Base-by-base conservation (phyloP, 2,113 vertebrate genomes). In the Pholis gunnellus region DNA sequence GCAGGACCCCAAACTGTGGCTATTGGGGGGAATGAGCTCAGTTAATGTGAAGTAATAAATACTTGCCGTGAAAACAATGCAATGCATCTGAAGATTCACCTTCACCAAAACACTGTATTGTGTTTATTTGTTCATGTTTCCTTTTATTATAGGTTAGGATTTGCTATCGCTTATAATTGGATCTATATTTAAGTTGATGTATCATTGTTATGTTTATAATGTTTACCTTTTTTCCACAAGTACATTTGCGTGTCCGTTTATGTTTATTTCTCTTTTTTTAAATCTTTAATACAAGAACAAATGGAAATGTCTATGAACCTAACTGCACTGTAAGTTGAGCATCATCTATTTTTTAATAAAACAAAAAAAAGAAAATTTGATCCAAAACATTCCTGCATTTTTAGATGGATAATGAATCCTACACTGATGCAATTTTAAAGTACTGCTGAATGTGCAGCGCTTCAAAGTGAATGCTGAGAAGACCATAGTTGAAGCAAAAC, bases 391-490 rank as follows among this genome's bases (percentile, higher is more conserved):
- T 17, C 65, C 31, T 2, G 50, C 18, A 22, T 38, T 38, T n/a
- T 78, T 15, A 6, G 5, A 27, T 82, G 46, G 17, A 66, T 36
- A 48, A 38, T 48, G 20, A 68, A 31, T 46, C 10, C 8, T 38
- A 11, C 29, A 31, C 7, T 57, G 17, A 36, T 40, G 36, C 7
- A 56, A 10, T 22, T 64, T 50, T 9, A 57, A 65, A 56, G n/a
- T 40, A 65, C 46, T 46, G 56, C 56, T 61, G 70, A 73, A 25
- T 75, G 36, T 34, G 54, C 61, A 74, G 36, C 0, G 1, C 38
- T 57, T 63, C 29, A 63, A 79, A 70, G 56, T 46, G 64, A 84
- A 70, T 52, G 25, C 40, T 76, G 34, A 75, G 36, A 48, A 29
- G 27, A 68, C 29, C 38, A 72, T 80, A 50, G 31, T 27, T 72